A percentile compares a stretch with the other conserved stretches of the same genome.
Evolutionary conservation across 2,113 vertebrate species (phyloP).

Genomic region (Nycticebus coucang): DNA sequence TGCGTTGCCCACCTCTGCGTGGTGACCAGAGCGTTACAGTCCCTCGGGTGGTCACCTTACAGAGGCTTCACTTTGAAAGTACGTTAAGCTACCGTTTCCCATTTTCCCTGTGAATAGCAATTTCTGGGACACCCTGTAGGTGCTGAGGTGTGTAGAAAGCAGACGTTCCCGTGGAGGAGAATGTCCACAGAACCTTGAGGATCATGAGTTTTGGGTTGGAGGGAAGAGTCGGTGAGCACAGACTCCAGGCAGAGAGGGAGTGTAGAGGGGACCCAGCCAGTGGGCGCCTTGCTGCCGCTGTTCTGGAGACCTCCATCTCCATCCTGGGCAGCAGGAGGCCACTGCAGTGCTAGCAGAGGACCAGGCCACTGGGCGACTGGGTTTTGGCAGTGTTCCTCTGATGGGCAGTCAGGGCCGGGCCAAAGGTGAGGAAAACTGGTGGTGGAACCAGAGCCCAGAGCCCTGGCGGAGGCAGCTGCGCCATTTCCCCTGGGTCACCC

Average conservation of each 20-base stretch:
- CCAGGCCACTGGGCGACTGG: background rate
- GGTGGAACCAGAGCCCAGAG: background rate
- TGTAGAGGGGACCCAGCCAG: background rate
- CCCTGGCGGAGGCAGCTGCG: too few relatives aligned
- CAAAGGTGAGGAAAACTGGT: background rate
- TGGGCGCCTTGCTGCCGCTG: background rate
- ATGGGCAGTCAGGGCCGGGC: background rate
- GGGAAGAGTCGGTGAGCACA: background rate
- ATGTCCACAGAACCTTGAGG: background rate
- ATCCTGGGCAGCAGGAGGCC: background rate
- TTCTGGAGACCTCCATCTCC: background rate
- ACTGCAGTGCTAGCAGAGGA: background rate
- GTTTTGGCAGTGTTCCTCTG: background rate
- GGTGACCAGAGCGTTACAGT: too few relatives aligned
- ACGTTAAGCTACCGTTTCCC: too few relatives aligned
- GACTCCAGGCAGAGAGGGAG: background rate
- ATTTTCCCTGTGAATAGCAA: too few relatives aligned
- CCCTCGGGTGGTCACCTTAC: too few relatives aligned
- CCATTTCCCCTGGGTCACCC: background rate
- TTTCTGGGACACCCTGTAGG: too few relatives aligned
- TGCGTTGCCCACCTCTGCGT: too few relatives aligned
- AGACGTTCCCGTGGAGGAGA: background rate
- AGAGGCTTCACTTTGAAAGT: too few relatives aligned
- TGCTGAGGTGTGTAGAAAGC: background rate
- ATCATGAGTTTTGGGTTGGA: background rate